A percentile compares a stretch with the other conserved stretches of the same genome.
Evolutionary conservation across 2,888 invertebrate genomes (phyloP).

Genomic region (Netelia inedita): DNA sequence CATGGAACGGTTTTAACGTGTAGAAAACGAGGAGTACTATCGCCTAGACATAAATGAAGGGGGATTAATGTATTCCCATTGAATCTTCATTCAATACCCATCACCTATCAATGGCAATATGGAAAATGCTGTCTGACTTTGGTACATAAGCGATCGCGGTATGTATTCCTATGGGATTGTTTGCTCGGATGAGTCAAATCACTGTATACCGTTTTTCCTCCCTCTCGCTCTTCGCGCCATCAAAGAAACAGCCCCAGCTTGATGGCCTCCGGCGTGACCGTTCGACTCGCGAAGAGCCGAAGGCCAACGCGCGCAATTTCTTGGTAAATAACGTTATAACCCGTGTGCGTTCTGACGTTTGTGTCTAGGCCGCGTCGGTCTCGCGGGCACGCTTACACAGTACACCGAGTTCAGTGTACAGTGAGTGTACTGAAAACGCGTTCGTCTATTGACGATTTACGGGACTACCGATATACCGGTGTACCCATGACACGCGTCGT

Average conservation of each 20-base stretch:
- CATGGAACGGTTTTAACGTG: too few relatives aligned
- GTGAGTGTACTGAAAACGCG: slow-evolving; percentile 32
- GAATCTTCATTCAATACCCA: too few relatives aligned
- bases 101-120: too few relatives aligned
- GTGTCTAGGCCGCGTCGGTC: slow-evolving; percentile 61
- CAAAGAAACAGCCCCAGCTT: slow-evolving; percentile 32
- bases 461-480: slow-evolving; percentile 79
- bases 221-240: slow-evolving; percentile 14
- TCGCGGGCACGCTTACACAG: slow-evolving; percentile 32
- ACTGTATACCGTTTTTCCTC: slow-evolving; percentile 35
- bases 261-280: slow-evolving; percentile 39
- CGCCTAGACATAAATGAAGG: too few relatives aligned
- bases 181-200: slow-evolving; percentile 4
- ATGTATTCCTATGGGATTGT: background rate
- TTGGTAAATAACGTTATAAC: slow-evolving; percentile 68
- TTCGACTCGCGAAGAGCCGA: slow-evolving; percentile 41
- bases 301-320: slow-evolving; percentile 59
- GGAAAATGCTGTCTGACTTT: too few relatives aligned
- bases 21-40: too few relatives aligned
- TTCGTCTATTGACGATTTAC: slow-evolving; percentile 75
- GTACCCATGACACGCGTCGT: slow-evolving; percentile 62
- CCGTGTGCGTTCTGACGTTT: slow-evolving; percentile 44
- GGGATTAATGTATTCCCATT: too few relatives aligned
- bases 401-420: slow-evolving; percentile 45
- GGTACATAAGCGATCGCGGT: too few relatives aligned